Percentiles rank a stretch among this genome's conserved stretches.
Conservation (phyloP, 2,797 vertebrate species). For the Etheostoma perlongum region DNA sequence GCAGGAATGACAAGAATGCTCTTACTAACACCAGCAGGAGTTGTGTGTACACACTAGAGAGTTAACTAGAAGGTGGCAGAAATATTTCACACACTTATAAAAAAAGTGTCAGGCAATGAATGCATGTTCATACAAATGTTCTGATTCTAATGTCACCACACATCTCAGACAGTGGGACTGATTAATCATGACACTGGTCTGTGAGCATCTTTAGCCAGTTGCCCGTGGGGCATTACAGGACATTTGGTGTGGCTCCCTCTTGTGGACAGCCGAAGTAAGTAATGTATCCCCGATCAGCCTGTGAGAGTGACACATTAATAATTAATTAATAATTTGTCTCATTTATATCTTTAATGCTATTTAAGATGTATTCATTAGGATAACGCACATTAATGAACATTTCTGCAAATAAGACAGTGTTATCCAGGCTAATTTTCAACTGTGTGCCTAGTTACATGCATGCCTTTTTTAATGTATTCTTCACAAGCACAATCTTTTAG, state of each 20-base stretch:
- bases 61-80: slow-evolving; percentile 16
- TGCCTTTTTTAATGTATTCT: too few species aligned
- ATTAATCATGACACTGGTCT: background rate
- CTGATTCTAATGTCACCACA: background rate
- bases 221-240: background rate
- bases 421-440: too few species aligned
- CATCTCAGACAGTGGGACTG: background rate
- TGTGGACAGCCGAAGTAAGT: slow-evolving; percentile 20
- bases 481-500: too few species aligned
- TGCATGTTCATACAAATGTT: slow-evolving; percentile 11
- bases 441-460: too few species aligned
- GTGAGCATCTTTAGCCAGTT: background rate
- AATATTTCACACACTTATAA: slow-evolving; percentile 31
- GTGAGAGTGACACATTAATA: background rate
- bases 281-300: background rate
- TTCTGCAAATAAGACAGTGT: too few species aligned
- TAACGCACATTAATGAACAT: too few species aligned
- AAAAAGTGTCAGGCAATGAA: slow-evolving; percentile 9
- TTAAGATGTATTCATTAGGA: too few species aligned
- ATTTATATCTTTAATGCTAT: background rate
- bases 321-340: background rate
- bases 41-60: background rate
- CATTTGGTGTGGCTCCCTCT: slow-evolving; percentile 21
- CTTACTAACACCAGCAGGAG: background rate
- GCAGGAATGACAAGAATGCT: background rate